Evolutionary conservation across 2,113 vertebrate species (phyloP), one percentile per base, ranked within the genome.

Genomic region (Elephantulus edwardii): DNA sequence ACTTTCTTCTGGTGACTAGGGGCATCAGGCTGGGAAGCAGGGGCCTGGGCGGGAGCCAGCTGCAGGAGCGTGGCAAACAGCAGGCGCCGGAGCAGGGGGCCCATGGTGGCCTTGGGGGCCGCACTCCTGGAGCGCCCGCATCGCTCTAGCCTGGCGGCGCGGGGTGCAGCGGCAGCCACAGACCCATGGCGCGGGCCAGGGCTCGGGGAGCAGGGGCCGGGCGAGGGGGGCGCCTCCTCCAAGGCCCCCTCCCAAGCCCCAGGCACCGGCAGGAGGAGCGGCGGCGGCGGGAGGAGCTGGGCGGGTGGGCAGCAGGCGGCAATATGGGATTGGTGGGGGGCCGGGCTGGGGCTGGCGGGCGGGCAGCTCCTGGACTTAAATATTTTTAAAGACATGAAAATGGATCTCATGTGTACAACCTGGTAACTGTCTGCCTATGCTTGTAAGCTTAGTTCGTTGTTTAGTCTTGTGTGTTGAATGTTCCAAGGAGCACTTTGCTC

Each of bases 1-100:
- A 98, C 98, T 96, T 96, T 95, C 87, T 94, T 94, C 85, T 93
- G 93, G 86, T 96, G 96, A 50, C 83, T 68, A 35, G 86, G 44
- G 56, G 20, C 78, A 68, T 95, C 94, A 70, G 76, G 85, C 78
- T 84, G 94, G 54, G 92, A 76, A 42, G 58, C 56, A 0, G 91
- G 84, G 50, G 54, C 91, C 95, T 96, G 96, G 94, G 95, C 93
- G 14, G 74, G 91, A 70, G 92, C 95, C 94, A 95, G 93, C 62
- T 94, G 96, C 94, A 95, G 84, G 44, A 96, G 94, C 33, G 87
- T 86, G 52, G 87, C 93, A 35, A 96, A 84, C 89, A 96, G 94
- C 94, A 96, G 93, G 84, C 91, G 83, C 60, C 86, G 84, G 90
- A 96, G 95, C 86, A 96, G 91, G 92, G 93, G 91, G 77, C 89